Evolutionary conservation across 2,797 vertebrate genomes (phyloP).

Genomic region (Aplochiton taeniatus): DNA sequence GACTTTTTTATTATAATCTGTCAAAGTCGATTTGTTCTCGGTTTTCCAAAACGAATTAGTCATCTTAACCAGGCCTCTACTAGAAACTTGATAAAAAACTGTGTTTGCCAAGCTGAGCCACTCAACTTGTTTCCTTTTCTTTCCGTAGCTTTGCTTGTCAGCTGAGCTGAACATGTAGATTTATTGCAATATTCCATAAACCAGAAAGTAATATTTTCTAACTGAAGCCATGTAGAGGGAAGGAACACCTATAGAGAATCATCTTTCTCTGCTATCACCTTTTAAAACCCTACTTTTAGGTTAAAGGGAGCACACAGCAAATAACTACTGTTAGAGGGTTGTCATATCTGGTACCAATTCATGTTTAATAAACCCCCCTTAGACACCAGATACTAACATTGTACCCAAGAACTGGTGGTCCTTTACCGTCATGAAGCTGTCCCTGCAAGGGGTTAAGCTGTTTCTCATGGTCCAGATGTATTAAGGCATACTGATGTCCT

Average conservation of each 20-base stretch:
- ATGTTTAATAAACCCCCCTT: slow-evolving; percentile 8
- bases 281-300: slow-evolving; percentile 20
- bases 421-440: slow-evolving; percentile 28
- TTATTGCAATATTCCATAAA: slow-evolving; percentile 35
- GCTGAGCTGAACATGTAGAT: slow-evolving; percentile 58
- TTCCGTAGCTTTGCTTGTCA: slow-evolving; percentile 57
- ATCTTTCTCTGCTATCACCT: slow-evolving; percentile 11
- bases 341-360: not conserved
- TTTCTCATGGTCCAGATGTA: slow-evolving; percentile 35
- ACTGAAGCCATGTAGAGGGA: slow-evolving; percentile 23
- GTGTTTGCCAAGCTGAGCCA: not conserved
- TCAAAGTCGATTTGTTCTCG: no score
- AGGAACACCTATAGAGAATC: slow-evolving; percentile 27
- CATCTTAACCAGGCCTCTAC: no score
- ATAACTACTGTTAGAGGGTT: not conserved
- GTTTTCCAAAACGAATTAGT: no score
- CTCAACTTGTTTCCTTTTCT: slow-evolving; percentile 51
- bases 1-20: slow-evolving; percentile 32
- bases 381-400: not conserved
- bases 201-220: slow-evolving; percentile 35
- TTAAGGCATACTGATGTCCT: slow-evolving; percentile 38
- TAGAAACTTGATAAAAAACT: not conserved
- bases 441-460: slow-evolving; percentile 37
- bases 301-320: slow-evolving; percentile 11
- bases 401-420: slow-evolving; percentile 17